phyloP scores from a whole-genome alignment of 2,797 vertebrate species.

The Manis crassicaudata region DNA sequence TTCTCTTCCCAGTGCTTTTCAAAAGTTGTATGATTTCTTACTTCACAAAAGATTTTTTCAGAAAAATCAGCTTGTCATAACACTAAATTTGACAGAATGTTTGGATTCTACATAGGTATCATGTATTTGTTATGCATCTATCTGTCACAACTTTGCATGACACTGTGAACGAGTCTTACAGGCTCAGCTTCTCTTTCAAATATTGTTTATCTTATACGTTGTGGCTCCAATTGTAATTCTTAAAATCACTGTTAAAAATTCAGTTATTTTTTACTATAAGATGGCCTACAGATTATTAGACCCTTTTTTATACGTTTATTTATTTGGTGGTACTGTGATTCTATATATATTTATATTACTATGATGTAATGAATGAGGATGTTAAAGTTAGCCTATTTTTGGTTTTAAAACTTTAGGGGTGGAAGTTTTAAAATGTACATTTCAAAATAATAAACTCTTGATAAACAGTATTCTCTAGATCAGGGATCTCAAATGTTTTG shows the following conservation, averaged over 20 bases:
- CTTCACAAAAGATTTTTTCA: neutral
- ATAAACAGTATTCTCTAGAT: neutral
- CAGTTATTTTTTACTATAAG: constrained; percentile 19
- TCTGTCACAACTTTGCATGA: constrained; percentile 19
- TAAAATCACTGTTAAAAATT: constrained; percentile 30
- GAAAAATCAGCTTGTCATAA: constrained; percentile 6
- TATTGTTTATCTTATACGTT: neutral
- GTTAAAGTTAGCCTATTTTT: constrained; percentile 3
- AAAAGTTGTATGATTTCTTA: constrained; percentile 16
- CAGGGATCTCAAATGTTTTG: constrained; percentile 7
- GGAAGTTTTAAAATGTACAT: neutral
- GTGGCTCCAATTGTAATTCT: neutral
- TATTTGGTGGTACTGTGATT: neutral
- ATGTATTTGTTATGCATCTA: neutral
- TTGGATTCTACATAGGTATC: neutral
- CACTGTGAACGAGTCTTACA: neutral
- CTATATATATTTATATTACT: neutral
- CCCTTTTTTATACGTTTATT: neutral
- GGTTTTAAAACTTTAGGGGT: constrained; percentile 42
- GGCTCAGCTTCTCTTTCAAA: constrained; percentile 32
- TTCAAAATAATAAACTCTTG: constrained; percentile 42
- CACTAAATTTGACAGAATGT: constrained; percentile 45
- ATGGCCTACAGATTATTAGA: neutral
- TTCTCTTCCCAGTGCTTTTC: constrained; percentile 26
- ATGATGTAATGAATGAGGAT: neutral